Conservation (phyloP, 2,888 invertebrate species). For the Ctenicera cuprea region DNA sequence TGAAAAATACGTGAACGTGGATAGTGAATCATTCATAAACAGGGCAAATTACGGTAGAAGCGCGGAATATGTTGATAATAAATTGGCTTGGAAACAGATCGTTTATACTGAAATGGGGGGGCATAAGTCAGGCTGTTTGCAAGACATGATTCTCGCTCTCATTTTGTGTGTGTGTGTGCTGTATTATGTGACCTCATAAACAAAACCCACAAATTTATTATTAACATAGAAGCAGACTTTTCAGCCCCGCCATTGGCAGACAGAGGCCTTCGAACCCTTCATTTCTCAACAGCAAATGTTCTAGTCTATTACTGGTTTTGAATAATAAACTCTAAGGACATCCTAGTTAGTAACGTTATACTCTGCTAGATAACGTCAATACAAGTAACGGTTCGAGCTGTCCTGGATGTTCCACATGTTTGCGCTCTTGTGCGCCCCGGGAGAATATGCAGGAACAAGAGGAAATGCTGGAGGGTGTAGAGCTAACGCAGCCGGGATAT, state of each 20-base stretch:
- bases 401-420: constrained; percentile 41
- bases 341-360: constrained; percentile 46
- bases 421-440: constrained; percentile 36
- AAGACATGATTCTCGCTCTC: constrained; percentile 37
- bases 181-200: constrained; percentile 36
- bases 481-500: constrained; percentile 36
- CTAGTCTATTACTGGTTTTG: constrained; percentile 39
- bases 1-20: constrained; percentile 28
- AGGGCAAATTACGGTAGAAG: constrained; percentile 35
- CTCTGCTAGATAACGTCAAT: constrained; percentile 44
- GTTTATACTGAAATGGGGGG: constrained; percentile 39
- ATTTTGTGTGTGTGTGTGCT: constrained; percentile 16
- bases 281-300: neutral
- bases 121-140: constrained; percentile 39
- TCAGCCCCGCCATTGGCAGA: constrained; percentile 6
- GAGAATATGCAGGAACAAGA: constrained; percentile 42
- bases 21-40: constrained; percentile 37
- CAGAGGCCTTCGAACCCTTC: constrained; percentile 3
- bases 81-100: constrained; percentile 44
- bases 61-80: constrained; percentile 39
- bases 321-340: constrained; percentile 48
- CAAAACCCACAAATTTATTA: constrained; percentile 32
- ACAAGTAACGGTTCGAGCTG: constrained; percentile 34
- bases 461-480: constrained; percentile 39
- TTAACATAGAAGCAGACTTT: neutral